phyloP scores from a whole-genome alignment of 2,888 invertebrate genomes.

The Euclidia mi region DNA sequence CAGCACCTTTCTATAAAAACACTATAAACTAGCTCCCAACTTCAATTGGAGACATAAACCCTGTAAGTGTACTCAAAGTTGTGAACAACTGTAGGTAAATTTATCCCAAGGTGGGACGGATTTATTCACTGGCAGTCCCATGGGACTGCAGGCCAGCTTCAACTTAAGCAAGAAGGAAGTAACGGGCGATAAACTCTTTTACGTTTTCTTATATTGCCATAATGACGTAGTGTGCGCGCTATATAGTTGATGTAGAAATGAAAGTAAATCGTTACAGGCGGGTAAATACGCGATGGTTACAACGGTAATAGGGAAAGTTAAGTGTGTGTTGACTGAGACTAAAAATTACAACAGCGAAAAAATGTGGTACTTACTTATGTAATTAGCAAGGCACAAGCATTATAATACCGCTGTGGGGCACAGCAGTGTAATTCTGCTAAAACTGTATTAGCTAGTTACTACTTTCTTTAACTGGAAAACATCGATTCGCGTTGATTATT shows the following conservation, averaged over 20 bases:
- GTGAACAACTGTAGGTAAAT: slow-evolving; percentile 43
- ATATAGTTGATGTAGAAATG: slow-evolving; percentile 27
- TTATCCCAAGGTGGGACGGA: slow-evolving; percentile 33
- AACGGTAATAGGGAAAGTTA: slow-evolving; percentile 3
- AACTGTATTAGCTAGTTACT: no score
- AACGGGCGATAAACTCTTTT: slow-evolving; percentile 49
- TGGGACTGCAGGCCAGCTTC: slow-evolving; percentile 35
- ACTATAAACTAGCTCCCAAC: no score
- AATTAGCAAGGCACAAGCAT: no score
- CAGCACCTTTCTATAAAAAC: no score
- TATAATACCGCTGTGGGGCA: no score
- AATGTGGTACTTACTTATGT: no score
- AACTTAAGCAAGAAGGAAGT: slow-evolving; percentile 42
- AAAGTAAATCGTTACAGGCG: slow-evolving; percentile 13
- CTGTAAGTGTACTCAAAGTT: slow-evolving; percentile 14
- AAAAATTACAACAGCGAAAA: no score
- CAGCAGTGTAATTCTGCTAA: no score
- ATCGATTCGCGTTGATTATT: no score
- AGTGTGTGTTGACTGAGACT: no score
- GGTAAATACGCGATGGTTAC: neutral
- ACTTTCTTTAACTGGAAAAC: no score
- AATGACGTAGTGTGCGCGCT: slow-evolving; percentile 26
- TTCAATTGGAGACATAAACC: slow-evolving; percentile 17
- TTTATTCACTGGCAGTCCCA: slow-evolving; percentile 36
- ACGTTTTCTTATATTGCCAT: slow-evolving; percentile 33